Evolutionary conservation across 30 jellyfish, hydroid and myxozoan species (phyloP), one percentile per base, ranked within the genome.

Genomic region (Kudoa iwatai): DNA sequence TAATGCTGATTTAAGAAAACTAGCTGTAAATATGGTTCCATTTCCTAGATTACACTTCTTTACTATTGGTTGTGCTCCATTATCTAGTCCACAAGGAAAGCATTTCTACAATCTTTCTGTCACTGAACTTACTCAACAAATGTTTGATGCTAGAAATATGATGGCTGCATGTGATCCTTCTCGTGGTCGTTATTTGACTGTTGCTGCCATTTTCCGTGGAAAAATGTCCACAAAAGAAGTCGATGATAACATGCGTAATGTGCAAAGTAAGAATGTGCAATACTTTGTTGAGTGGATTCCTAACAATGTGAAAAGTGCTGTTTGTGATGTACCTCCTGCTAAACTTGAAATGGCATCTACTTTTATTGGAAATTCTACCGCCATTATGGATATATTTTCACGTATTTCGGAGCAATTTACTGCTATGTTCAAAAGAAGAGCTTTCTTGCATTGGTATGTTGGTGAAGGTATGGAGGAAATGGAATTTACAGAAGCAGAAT

Each of bases 401-500:
- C 46, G 96, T 25, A 42, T 64, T 25, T 39, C 54, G n/a, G 83
- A 62, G 30, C 88, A 57, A 54, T 77, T 43, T 51, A 17, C 39
- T 24, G 62, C 48, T 32, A 77, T 77, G 96, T 62, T 52, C 39
- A 57, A 50, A 35, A 23, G 79, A 38, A 62, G 49, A 48, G 96
- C 96, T 0, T 77, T 77, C 40, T 44, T 77, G 16, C 96, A 77
- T 48, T 77, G 96, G 96, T 77, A 77, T 39, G 53, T 65, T 4
- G 40, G 47, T 18, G 88, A 77, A 48, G 96, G 96, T 14, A 39
- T 60, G 57, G 96, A 77, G 13, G 88, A 62, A 47, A 63, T 63
- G 88, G 96, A 77, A 49, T 62, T 77, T 61, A 77, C 96, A 28
- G 96, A 77, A 57, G 87, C 96, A 40, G 88, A 62, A 44, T 62